Percentiles rank a stretch among this genome's conserved stretches.
phyloP scores from a whole-genome alignment of 2,797 vertebrate genomes.

The Hylomyscus alleni region DNA sequence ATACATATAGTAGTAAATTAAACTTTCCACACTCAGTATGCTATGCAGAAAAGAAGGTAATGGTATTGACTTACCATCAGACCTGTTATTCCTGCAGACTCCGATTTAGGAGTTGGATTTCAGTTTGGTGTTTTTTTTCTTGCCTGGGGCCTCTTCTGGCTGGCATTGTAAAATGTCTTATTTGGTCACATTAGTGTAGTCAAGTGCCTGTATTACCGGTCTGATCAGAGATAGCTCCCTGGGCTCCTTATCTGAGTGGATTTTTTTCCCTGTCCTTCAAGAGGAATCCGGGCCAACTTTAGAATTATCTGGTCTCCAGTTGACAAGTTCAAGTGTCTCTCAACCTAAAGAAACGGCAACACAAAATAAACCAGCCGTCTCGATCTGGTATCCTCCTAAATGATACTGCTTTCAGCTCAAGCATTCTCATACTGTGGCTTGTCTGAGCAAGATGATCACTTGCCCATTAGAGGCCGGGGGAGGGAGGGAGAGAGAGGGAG shows the following conservation, averaged over 20 bases:
- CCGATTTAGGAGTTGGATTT: slow-evolving; percentile 22
- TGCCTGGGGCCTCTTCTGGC: neutral
- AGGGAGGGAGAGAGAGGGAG: no score
- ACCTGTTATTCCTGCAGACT: neutral
- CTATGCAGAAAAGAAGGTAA: no score
- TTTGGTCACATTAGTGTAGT: neutral
- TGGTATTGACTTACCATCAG: neutral
- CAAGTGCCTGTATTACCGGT: neutral
- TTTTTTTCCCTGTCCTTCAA: neutral
- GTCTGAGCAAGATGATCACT: neutral
- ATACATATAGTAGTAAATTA: neutral
- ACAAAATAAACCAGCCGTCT: neutral
- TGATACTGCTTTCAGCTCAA: neutral
- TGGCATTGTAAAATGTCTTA: neutral
- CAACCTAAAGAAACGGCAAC: slow-evolving; percentile 15
- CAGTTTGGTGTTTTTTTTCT: neutral
- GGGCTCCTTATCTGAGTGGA: neutral
- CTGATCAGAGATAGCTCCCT: neutral
- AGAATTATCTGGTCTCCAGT: neutral
- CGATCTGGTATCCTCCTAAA: neutral
- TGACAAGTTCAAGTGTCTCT: neutral
- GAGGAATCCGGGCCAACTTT: neutral
- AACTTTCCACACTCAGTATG: neutral
- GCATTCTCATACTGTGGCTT: slow-evolving; percentile 27
- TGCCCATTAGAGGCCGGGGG: neutral